These are phyloP conservation scores for Natator depressus DNA, from an alignment of 2,113 vertebrate species.

Conservation along the genomic window DNA sequence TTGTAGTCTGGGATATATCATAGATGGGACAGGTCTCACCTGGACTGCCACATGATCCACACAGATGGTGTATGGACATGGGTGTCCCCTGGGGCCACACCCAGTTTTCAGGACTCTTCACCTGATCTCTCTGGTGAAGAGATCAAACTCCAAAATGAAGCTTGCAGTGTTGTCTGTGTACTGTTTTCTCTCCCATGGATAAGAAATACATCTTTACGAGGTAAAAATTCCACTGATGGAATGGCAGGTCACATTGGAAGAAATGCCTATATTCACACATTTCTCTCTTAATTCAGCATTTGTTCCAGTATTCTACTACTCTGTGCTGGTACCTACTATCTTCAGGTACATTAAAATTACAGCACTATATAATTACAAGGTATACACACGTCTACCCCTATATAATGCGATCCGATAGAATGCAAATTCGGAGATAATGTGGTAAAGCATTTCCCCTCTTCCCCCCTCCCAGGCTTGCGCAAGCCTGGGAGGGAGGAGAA, in stretches of 20 bases:
- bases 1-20: not conserved
- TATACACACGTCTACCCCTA: not conserved
- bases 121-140: not conserved
- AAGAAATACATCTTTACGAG: not conserved
- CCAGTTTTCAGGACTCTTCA: not conserved
- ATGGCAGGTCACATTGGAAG: not conserved
- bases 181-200: not conserved
- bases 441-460: too few species aligned
- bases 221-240: not conserved
- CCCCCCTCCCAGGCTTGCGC: too few species aligned
- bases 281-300: not conserved
- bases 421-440: too few species aligned
- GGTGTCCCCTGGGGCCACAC: not conserved
- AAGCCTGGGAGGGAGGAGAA: too few species aligned
- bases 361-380: rapidly evolving
- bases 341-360: not conserved
- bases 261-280: not conserved
- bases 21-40: not conserved
- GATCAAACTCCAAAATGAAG: not conserved
- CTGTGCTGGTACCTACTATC: not conserved
- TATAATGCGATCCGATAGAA: too few species aligned
- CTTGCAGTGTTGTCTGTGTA: not conserved
- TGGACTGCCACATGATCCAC: not conserved
- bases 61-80: not conserved
- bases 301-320: not conserved